Base-by-base conservation (phyloP, 2,797 vertebrate species). In the Platyrinchus mystaceus region DNA sequence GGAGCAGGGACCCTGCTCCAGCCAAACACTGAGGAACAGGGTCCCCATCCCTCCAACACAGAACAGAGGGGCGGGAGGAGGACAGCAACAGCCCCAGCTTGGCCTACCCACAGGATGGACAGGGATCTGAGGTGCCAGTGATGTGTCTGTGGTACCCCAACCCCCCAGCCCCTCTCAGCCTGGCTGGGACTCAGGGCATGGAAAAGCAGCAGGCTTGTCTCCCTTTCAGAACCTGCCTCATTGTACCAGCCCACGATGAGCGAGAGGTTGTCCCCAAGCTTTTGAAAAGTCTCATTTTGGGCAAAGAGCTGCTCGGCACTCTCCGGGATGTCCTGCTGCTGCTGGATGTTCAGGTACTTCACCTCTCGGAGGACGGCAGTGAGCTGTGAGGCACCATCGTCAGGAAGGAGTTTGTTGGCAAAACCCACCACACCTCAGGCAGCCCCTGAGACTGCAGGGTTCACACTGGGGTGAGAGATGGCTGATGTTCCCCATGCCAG, bases 191-290 rank as follows among this genome's bases (percentile, higher is more conserved):
- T 56, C 14, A 15, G 59, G 13, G 5, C 17, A 10, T 2, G 9
- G 23, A 50, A 36, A 43, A 84, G 23, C 82, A 69, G 26, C 13
- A 1, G 1, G 3, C 10, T 4, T 11, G 4, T 18, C 26, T 43
- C 37, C 70, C 52, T 17, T 32, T 58, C n/a, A 46, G 47, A 70
- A 84, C 96, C 39, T 95, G 97, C 98, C 98, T 98, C 94, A 3
- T 98, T 98, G 95, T 98, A 98, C 98, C 98, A 98, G 79, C 97
- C 94, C 3, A 97, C 97, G 6, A 98, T 97, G 64, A 98, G 98
- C 11, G 98, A 96, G 92, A 98, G 27, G 91, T 96, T 98, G 95
- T 97, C 98, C 92, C 98, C 97, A 34, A 98, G 97, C 59, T 84
- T 98, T 32, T 96, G 96, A 89, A 98, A 98, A 56, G 93, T 98